Evolutionary conservation across 2,113 vertebrate species (phyloP), one percentile per base, ranked within the genome.

Genomic region (Perca flavescens): DNA sequence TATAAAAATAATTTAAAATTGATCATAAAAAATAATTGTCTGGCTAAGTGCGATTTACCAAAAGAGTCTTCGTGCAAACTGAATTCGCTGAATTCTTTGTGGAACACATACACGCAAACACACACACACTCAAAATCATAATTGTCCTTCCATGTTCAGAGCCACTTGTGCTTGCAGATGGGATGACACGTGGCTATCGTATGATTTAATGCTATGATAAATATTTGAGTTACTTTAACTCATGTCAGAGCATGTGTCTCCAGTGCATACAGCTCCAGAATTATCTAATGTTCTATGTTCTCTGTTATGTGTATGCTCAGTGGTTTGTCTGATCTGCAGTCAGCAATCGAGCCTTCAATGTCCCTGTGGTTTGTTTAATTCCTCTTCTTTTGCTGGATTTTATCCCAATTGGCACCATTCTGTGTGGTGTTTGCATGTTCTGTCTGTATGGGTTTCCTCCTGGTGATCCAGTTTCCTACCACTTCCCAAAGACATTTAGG

Each of bases 401-500:
- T 36, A 53, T 63, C 47, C 31, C 22, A 6, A 6, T 7, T 13
- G 3, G 19, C 0, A 12, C 6, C 16, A 56, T 14, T 58, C 6
- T 52, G 22, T 52, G 31, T 58, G 10, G 9, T 3, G 17, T 66
- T 60, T 61, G 31, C 31, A 54, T 34, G 7, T 46, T 54, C 22
- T 50, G 53, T 54, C 43, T 65, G 61, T 2, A 3, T 66, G n/a
- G 7, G 22, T 52, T 72, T 34, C 31, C 46, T 77, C n/a, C 22
- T 7, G 5, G 5, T 63, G 49, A 53, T 66, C 68, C 31, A 60
- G n/a, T 66, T 77, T 83, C 57, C 66, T 71, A 22, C 50, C 34
- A 36, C 22, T 61, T 28, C 36, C n/a, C n/a, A n/a, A 34, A 77
- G 49, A 70, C 54, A 73, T 67, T 67, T 25, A 67, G 66, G 60